Percentiles rank a stretch among this genome's conserved stretches.
phyloP scores from a whole-genome alignment of 1,140 invertebrate genomes.

The Hyphantria cunea region DNA sequence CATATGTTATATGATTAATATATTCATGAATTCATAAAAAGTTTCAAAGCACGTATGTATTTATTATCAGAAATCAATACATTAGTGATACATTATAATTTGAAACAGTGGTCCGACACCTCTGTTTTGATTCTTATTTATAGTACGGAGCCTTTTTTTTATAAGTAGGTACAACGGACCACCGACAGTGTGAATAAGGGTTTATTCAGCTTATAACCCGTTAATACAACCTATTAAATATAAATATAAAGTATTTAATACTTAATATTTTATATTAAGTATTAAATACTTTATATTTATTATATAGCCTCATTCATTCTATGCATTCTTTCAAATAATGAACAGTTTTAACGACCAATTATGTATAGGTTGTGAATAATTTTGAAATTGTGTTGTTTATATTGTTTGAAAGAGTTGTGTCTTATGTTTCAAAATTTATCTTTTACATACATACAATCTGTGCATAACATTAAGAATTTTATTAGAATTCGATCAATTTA shows the following conservation, averaged over 20 bases:
- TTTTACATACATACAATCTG: not conserved
- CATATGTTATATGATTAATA: no score
- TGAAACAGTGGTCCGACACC: constrained; percentile 43
- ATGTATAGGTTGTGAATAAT: constrained; percentile 19
- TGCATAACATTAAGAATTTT: constrained; percentile 19
- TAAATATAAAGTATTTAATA: constrained; percentile 6
- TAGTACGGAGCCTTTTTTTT: constrained; percentile 45
- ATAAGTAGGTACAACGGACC: constrained; percentile 41
- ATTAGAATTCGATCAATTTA: not conserved
- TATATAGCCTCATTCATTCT: constrained; percentile 9
- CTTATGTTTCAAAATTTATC: not conserved
- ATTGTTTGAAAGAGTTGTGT: constrained; percentile 6
- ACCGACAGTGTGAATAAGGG: constrained; percentile 37
- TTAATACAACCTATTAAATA: not conserved
- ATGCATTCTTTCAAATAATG: constrained; percentile 19
- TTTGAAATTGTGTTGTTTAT: not conserved
- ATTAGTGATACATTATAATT: constrained; percentile 45
- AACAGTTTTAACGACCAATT: constrained; percentile 21
- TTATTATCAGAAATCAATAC: constrained; percentile 39
- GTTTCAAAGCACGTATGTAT: constrained; percentile 28
- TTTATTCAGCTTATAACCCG: constrained; percentile 33
- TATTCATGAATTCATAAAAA: constrained; percentile 25
- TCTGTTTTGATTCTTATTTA: constrained; percentile 46
- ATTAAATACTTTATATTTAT: no score
- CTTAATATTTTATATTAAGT: no score